Base-by-base conservation (phyloP, 2,888 invertebrate genomes). In the Danaus chrysippus region DNA sequence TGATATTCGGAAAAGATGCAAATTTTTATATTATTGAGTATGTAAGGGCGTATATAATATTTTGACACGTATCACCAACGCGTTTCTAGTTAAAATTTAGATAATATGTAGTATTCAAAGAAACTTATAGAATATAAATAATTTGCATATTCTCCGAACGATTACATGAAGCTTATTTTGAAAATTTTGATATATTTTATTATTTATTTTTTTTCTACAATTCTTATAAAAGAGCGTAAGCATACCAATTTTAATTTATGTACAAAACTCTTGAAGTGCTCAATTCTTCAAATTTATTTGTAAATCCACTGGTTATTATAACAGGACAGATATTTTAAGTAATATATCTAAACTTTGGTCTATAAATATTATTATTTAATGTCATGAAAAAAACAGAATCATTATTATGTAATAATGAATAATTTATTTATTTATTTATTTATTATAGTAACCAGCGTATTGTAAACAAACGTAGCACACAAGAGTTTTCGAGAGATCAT, bases 401-500 rank as follows among this genome's bases (percentile, higher is more conserved):
- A 49, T 49, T 17, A 49, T 49, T 49, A 17, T 49, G 15, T 34
- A 34, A 34, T 34, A 34, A 34, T 49, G 49, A 17, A 46, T 46
- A 49, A 49, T 49, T 17, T 49, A n/a, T 17, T 17, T 9, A 46
- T 13, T 10, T 23, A 13, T 13, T 19, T 9, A 10, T 55, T 58
- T 10, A 63, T 52, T 69, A 64, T 66, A 72, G 70, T 76, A 67
- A 73, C 72, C 69, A 70, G 73, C 74, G 75, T 71, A 76, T 54
- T 55, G 58, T 53, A n/a, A 55, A 61, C 34, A 61, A 60, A 57
- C 71, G 73, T 76, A 77, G 83, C 89, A 86, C 76, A 76, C 84
- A 86, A 90, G 91, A 90, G 89, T 85, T 87, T 86, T 79, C 86
- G 74, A 87, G 91, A 91, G 91, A 91, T 91, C 91, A 91, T 89